Percentiles rank a stretch among this genome's conserved stretches.
phyloP scores from a whole-genome alignment of 2,113 vertebrate species.

The cat (Felis catus) region F.catus_Fca126_mat1.0 CM031417.1:41742501-41743000 shows the following conservation, averaged over 20 bases:
- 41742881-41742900: background rate
- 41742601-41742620: background rate
- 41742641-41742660: background rate
- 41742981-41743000: conserved; percentile 11
- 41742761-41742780: background rate
- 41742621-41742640: background rate
- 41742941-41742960: background rate
- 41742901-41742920: conserved; percentile 25
- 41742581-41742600: background rate
- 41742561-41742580: background rate
- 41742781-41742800: background rate
- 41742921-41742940: background rate
- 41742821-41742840: background rate
- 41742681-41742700: background rate
- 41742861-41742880: background rate
- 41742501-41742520: background rate
- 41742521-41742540: background rate
- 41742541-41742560: background rate
- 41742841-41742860: background rate
- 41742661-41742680: background rate
- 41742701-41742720: background rate
- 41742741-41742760: background rate
- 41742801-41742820: background rate
- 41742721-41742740: background rate
- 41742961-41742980: background rate